Evolutionary conservation across 2,797 vertebrate genomes (phyloP), one percentile per base, ranked within the genome.

Genomic region (Geotrypetes seraphini): DNA sequence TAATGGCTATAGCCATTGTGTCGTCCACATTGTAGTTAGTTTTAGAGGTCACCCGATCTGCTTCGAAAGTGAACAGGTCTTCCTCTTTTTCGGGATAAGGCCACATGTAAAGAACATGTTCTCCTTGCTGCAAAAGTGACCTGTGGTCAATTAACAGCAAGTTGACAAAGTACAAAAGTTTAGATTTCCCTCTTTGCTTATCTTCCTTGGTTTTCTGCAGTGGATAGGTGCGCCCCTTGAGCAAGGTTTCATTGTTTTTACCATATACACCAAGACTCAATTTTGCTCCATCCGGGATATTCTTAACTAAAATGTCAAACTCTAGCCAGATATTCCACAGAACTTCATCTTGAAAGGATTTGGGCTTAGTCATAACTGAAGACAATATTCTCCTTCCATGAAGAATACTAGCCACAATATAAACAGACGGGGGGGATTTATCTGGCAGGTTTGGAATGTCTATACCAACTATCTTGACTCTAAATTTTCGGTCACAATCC

Each of bases 111-210:
- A 86, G 55, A 2, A 73, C 79, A 33, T 73, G 37, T 21, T 66
- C 36, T 4, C 84, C 85, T 52, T 87, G 83, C 35, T 68, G 73
- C 3, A 87, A 72, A 15, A 81, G 12, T 2, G 74, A 83, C 40
- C 78, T 78, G 66, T 87, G 84, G 63, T 87, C 84, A 29, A 87
- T 85, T 22, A 87, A 63, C 20, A 84, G 78, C 29, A 83, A 70
- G 47, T 84, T 85, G 31, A 80, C 83, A 47, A 84, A 85, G 61
- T 79, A 85, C 19, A 85, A 66, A 12, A 73, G 59, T 27, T 63
- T 77, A 6, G 31, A 47, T 32, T 71, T 79, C n/a, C 63, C 60
- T 47, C 66, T 78, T n/a, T 54, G 59, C 22, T 15, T 30, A 14
- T 77, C 72, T 27, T 34, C 11, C 22, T 50, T 73, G 13, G 22